Conservation (phyloP, 2,888 invertebrate species). For the Epistrophella euchroma region DNA sequence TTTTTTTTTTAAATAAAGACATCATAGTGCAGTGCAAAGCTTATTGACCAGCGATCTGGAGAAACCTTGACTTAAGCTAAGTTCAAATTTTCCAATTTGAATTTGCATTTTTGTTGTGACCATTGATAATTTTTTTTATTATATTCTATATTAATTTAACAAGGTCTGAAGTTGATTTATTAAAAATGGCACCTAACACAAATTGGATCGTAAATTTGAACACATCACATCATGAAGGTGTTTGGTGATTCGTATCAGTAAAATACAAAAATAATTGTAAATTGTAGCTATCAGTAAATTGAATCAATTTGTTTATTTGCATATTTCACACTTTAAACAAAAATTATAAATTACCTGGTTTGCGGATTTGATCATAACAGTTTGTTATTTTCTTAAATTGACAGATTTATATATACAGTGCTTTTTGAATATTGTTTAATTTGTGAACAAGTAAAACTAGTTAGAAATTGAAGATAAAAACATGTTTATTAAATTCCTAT, state of each 20-base stretch:
- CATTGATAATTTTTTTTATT: not conserved
- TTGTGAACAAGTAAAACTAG: not conserved
- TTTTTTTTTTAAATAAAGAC: no score
- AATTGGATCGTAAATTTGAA: conserved; percentile 67
- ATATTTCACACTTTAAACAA: conserved; percentile 66
- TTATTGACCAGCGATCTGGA: conserved; percentile 40
- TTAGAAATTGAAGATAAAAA: not conserved
- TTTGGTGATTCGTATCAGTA: conserved; percentile 11
- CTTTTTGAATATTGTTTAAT: not conserved
- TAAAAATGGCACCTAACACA: conserved; percentile 49
- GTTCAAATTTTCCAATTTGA: conserved; percentile 35
- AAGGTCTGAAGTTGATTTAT: conserved; percentile 58
- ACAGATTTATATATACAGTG: not conserved
- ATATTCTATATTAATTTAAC: not conserved
- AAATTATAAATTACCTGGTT: conserved; percentile 30
- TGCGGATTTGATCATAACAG: not conserved
- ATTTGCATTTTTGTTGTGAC: not conserved
- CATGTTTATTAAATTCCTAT: not conserved
- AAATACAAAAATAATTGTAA: conserved; percentile 9
- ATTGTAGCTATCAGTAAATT: conserved; percentile 56
- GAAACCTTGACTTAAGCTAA: conserved; percentile 60
- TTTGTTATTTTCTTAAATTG: not conserved
- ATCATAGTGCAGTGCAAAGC: not conserved
- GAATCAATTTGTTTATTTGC: conserved; percentile 67
- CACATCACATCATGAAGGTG: conserved; percentile 8